A percentile compares a stretch with the other conserved stretches of the same genome.
Evolutionary conservation across 2,888 invertebrate species (phyloP).

Genomic region (Amiota mariae): DNA sequence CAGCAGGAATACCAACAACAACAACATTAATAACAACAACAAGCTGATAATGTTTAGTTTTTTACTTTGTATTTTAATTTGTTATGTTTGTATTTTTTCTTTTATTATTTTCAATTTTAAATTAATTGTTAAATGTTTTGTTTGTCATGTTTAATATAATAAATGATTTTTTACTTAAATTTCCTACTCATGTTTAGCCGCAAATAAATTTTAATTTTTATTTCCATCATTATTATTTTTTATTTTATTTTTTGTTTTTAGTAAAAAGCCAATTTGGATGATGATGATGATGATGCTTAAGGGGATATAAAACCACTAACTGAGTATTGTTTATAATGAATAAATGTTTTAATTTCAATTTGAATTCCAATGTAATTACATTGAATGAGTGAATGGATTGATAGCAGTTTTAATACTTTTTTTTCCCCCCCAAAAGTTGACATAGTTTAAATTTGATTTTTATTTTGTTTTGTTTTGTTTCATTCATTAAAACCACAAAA

Average conservation of each 20-base stretch:
- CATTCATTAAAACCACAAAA: too few relatives aligned
- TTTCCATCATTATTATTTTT: too few relatives aligned
- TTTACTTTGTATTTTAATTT: neutral
- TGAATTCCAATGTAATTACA: slow-evolving; percentile 14
- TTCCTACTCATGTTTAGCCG: slow-evolving; percentile 1
- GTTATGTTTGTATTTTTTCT: neutral
- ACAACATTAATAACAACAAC: slow-evolving; percentile 15
- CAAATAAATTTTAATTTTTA: slow-evolving; percentile 4
- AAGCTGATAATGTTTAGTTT: neutral
- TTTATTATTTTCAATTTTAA: slow-evolving; percentile 2
- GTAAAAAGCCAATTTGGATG: neutral
- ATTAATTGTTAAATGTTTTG: neutral
- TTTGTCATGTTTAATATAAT: neutral
- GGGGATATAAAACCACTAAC: slow-evolving; percentile 13
- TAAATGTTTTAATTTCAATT: slow-evolving; percentile 18
- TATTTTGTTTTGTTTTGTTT: neutral
- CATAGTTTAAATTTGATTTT: slow-evolving; percentile 4
- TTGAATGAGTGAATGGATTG: slow-evolving; percentile 5
- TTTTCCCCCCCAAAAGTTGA: neutral
- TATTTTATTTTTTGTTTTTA: too few relatives aligned
- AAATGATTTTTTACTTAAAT: neutral
- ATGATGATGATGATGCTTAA: neutral
- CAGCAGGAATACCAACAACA: slow-evolving; percentile 7
- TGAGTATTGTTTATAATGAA: slow-evolving; percentile 18
- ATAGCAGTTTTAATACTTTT: neutral